Evolutionary conservation across 2,113 vertebrate genomes (phyloP).

Genomic region (Siphamia tubifer): DNA sequence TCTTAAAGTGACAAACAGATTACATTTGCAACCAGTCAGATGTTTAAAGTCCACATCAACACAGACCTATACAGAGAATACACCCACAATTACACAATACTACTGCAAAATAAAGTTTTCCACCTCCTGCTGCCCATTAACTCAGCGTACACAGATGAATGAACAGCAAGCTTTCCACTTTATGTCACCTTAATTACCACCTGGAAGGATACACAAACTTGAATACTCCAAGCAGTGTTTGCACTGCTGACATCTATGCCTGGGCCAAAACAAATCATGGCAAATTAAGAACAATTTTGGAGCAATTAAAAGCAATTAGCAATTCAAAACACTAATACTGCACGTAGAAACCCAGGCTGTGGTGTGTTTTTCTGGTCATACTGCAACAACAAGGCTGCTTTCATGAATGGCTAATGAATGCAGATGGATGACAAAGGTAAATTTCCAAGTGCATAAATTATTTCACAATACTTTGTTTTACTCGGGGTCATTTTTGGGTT

Average conservation of each 20-base stretch:
- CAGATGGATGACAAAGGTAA: not conserved
- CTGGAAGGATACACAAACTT: constrained; percentile 34
- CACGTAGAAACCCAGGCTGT: not conserved
- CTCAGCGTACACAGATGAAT: constrained; percentile 27
- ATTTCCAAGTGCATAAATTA: not conserved
- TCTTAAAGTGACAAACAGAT: constrained; percentile 37
- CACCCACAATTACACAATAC: constrained; percentile 9
- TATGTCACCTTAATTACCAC: constrained; percentile 48
- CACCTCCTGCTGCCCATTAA: constrained; percentile 44
- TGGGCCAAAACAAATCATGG: no score
- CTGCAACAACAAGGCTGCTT: no score
- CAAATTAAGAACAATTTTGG: no score
- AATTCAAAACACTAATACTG: not conserved
- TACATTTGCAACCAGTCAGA: constrained; percentile 27
- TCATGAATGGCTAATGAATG: no score
- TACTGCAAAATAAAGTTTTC: constrained; percentile 31
- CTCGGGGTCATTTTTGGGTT: no score
- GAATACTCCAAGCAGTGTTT: constrained; percentile 2
- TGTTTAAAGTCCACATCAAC: constrained; percentile 21
- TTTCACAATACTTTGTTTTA: not conserved
- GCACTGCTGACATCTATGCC: not conserved
- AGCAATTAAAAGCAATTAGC: not conserved
- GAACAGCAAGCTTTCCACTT: constrained; percentile 31
- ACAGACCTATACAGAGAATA: constrained; percentile 22
- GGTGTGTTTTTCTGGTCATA: not conserved